Evolutionary conservation across 1,140 invertebrate species (phyloP), one percentile per base, ranked within the genome.

Genomic region (Tribolium castaneum): DNA sequence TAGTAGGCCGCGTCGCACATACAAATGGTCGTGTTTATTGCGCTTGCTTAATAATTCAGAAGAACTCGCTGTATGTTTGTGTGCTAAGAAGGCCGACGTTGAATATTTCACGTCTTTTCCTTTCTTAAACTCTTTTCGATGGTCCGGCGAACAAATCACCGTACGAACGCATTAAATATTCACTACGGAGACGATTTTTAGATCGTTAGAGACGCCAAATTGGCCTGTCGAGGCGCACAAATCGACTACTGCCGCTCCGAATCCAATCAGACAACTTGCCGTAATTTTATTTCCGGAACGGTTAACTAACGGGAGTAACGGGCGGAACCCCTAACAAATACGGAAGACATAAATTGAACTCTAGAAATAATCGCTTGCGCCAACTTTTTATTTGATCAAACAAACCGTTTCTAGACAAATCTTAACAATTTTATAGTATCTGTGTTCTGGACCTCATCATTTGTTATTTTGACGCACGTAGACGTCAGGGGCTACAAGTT

Each of bases 21-120:
- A 66, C 59, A 66, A 66, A 66, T 66, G 59, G 59, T 12, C 30
- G 30, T 66, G 59, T 66, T 66, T 66, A 66, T 66, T 66, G 59
- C 30, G 59, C 22, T 34, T 66, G 59, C 59, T 66, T 66, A 66
- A 66, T 66, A 66, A 66, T 66, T 66, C 59, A 66, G 25, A 66
- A 66, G 25, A 66, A 66, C 25, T 12, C 30, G 25, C 5, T 25
- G 54, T 59, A 59, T 59, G 54, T 59, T 59, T 59, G 54, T 59
- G 54, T 59, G 54, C 35, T 66, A 66, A 66, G 59, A 66, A 66
- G 59, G 30, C 59, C 59, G 59, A 25, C 30, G 25, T 35, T 66
- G 59, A 66, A 66, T 66, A 66, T 66, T 66, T 66, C 59, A 66
- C 59, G 12, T 66, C 59, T 12, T 30, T 22, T 12, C 59, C n/a